These are phyloP conservation scores for Drosophila funebris DNA, from an alignment of 1,140 invertebrate genomes.

Conservation along the genomic window DNA sequence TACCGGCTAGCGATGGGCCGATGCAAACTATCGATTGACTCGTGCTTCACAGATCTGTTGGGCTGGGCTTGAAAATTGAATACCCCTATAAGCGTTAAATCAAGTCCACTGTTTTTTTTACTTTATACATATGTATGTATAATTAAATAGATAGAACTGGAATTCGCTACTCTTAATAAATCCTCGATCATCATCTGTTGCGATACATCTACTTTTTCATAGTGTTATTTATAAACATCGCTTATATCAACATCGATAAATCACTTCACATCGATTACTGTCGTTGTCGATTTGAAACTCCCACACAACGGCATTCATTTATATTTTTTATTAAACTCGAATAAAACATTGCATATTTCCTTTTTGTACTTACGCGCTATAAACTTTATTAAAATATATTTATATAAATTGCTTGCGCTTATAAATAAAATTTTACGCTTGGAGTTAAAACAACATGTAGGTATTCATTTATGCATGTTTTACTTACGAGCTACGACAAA, in stretches of 20 bases:
- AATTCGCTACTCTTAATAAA: too few relatives aligned
- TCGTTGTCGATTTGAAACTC: too few relatives aligned
- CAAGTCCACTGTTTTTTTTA: too few relatives aligned
- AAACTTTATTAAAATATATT: constrained; percentile 81
- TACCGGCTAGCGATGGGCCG: constrained; percentile 37
- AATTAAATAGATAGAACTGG: too few relatives aligned
- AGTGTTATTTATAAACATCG: neutral
- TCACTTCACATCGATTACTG: too few relatives aligned
- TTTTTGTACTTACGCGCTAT: constrained; percentile 60
- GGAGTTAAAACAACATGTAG: constrained; percentile 73
- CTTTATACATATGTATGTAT: too few relatives aligned
- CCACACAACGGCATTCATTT: too few relatives aligned
- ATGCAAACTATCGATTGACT: constrained; percentile 13
- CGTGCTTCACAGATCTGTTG: neutral
- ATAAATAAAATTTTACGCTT: constrained; percentile 71
- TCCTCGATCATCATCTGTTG: too few relatives aligned
- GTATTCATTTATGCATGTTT: constrained; percentile 48
- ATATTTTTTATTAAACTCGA: neutral
- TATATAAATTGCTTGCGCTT: constrained; percentile 78
- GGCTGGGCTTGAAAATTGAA: neutral
- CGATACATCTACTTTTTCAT: neutral
- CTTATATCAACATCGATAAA: neutral
- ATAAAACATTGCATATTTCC: neutral
- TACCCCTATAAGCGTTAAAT: neutral
- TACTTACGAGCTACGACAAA: constrained; percentile 62